These are phyloP conservation scores for Congeria kusceri DNA, from an alignment of 2,888 invertebrate genomes.

Conservation along the genomic window DNA sequence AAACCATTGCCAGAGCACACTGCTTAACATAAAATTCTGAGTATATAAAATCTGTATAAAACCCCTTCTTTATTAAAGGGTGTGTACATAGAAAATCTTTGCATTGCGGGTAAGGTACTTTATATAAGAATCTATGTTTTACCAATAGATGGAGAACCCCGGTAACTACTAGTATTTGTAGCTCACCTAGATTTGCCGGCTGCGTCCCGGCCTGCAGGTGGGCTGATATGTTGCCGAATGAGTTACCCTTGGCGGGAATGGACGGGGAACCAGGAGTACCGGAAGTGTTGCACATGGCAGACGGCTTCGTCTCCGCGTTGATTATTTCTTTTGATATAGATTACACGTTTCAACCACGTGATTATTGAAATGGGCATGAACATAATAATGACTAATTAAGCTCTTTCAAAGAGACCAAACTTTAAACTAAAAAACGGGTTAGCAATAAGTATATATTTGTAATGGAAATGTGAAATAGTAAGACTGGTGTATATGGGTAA, in stretches of 20 bases:
- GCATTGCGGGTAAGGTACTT: too few species aligned
- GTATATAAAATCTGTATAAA: background rate
- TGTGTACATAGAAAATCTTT: background rate
- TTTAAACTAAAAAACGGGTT: too few species aligned
- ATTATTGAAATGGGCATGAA: too few species aligned
- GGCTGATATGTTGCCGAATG: conserved; percentile 35
- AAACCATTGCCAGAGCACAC: too few species aligned
- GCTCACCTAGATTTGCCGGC: conserved; percentile 9
- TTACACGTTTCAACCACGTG: too few species aligned
- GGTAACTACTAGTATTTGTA: background rate
- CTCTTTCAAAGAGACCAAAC: too few species aligned
- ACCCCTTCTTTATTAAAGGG: background rate
- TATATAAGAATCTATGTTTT: too few species aligned
- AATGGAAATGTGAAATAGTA: too few species aligned
- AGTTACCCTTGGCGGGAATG: conserved; percentile 6
- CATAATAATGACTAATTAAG: too few species aligned
- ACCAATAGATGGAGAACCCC: too few species aligned
- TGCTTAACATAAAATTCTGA: background rate
- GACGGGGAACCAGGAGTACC: background rate
- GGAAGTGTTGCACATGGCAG: conserved; percentile 14
- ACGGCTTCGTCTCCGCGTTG: conserved; percentile 1
- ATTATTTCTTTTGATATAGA: background rate
- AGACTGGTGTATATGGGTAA: too few species aligned
- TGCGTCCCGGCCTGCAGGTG: conserved; percentile 34
- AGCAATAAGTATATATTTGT: too few species aligned